Conservation (phyloP, 1,140 invertebrate species). For the Mizuhopecten yessoensis region DNA sequence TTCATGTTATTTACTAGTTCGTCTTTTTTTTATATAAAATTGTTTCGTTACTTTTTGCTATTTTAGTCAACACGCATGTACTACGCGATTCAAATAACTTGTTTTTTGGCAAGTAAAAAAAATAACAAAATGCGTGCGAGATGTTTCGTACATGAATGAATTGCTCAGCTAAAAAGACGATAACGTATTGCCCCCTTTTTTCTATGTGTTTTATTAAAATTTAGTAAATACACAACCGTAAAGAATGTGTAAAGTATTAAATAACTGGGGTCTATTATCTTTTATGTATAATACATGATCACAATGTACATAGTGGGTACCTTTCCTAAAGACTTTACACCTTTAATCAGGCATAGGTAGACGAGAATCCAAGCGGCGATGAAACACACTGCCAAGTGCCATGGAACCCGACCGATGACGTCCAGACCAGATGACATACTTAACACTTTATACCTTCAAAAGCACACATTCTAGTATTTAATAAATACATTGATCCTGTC, state of each 20-base stretch:
- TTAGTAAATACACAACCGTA: too few relatives aligned
- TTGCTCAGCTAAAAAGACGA: too few relatives aligned
- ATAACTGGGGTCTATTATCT: background rate
- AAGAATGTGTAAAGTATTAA: too few relatives aligned
- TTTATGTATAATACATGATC: background rate
- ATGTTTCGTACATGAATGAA: too few relatives aligned
- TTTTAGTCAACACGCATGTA: background rate
- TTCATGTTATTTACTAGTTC: background rate
- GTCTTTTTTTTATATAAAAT: background rate
- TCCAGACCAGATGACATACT: conserved; percentile 75
- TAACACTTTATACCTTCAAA: conserved; percentile 60
- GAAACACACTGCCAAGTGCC: conserved; percentile 80
- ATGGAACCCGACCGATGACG: conserved; percentile 86
- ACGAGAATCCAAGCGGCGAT: conserved; percentile 83
- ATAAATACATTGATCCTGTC: background rate
- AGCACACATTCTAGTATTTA: conserved; percentile 34
- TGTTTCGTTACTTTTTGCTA: too few relatives aligned
- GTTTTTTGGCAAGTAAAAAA: too few relatives aligned
- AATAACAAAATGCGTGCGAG: too few relatives aligned
- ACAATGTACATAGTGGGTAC: conserved; percentile 47
- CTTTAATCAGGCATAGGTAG: conserved; percentile 82
- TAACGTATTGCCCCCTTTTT: too few relatives aligned
- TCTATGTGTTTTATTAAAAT: too few relatives aligned
- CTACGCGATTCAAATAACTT: background rate
- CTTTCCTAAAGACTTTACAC: conserved; percentile 86